A percentile compares a stretch with the other conserved stretches of the same genome.
phyloP scores from a whole-genome alignment of 1,140 invertebrate genomes.

The Drosophila asahinai region DNA sequence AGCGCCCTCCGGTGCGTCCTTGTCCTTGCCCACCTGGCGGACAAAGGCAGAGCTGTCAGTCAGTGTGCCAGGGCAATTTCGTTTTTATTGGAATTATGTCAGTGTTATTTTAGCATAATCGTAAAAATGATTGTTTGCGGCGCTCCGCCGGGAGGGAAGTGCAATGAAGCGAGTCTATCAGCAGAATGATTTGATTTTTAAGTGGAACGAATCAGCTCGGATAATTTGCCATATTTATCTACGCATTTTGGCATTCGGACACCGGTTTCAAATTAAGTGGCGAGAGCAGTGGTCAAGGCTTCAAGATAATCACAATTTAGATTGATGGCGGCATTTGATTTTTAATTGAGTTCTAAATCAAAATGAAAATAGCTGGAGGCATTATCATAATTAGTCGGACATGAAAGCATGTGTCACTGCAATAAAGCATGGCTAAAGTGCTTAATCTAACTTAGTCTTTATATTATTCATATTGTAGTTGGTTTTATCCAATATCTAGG shows the following conservation, averaged over 20 bases:
- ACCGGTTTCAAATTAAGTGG: not conserved
- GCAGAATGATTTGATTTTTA: slow-evolving; percentile 25
- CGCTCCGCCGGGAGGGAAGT: slow-evolving; percentile 14
- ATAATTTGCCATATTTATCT: slow-evolving; percentile 8
- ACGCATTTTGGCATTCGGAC: not conserved
- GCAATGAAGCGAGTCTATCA: slow-evolving; percentile 27
- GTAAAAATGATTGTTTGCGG: slow-evolving; percentile 56
- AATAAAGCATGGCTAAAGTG: not conserved
- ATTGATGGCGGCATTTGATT: not conserved
- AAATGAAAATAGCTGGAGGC: not conserved
- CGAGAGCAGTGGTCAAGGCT: not conserved
- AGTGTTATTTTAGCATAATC: slow-evolving; percentile 59
- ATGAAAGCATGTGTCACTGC: not conserved
- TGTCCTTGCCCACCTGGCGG: slow-evolving; percentile 33
- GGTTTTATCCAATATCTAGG: no score
- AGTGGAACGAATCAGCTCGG: not conserved
- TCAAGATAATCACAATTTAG: not conserved
- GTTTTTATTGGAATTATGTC: slow-evolving; percentile 61
- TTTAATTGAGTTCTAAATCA: not conserved
- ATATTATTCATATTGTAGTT: no score
- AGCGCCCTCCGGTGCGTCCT: slow-evolving; percentile 1
- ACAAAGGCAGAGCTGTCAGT: slow-evolving; percentile 46
- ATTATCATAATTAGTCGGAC: not conserved
- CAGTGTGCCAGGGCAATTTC: slow-evolving; percentile 49
- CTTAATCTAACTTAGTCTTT: no score